Percentiles rank a stretch among this genome's conserved stretches.
Conservation (phyloP, 2,888 invertebrate genomes). For the Heteromyza rotundicornis region DNA sequence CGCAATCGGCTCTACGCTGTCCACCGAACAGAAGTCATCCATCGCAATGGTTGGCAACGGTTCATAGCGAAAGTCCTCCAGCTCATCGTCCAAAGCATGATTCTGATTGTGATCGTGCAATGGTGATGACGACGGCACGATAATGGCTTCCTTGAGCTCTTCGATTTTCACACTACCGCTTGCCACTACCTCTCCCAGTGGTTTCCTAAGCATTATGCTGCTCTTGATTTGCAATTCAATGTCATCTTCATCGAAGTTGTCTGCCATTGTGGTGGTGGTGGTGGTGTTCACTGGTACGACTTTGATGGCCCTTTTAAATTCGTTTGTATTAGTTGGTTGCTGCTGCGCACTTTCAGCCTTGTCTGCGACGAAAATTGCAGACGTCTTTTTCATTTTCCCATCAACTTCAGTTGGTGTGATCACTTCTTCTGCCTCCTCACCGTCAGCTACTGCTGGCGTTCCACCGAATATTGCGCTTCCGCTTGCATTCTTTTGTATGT, state of each 20-base stretch:
- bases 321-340: constrained; percentile 5
- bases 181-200: constrained; percentile 29
- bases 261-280: neutral
- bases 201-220: constrained; percentile 42
- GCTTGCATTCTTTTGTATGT: constrained; percentile 62
- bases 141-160: no score
- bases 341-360: no score
- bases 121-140: neutral
- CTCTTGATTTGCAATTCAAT: constrained; percentile 53
- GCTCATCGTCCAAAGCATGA: constrained; percentile 41
- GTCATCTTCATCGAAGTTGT: constrained; percentile 33
- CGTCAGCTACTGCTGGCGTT: constrained; percentile 21
- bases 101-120: constrained; percentile 21
- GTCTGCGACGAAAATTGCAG: no score
- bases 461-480: constrained; percentile 55
- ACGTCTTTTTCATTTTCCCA: neutral
- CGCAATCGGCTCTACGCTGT: constrained; percentile 26
- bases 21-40: constrained; percentile 27
- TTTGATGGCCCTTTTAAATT: neutral
- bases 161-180: constrained; percentile 15
- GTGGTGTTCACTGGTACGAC: neutral
- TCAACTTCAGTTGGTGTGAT: neutral
- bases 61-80: constrained; percentile 42
- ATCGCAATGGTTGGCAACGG: constrained; percentile 19
- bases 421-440: constrained; percentile 5